Percentiles rank a stretch among this genome's conserved stretches.
Evolutionary conservation across 2,888 invertebrate species (phyloP).

Genomic region (Yponomeuta plumbellus): DNA sequence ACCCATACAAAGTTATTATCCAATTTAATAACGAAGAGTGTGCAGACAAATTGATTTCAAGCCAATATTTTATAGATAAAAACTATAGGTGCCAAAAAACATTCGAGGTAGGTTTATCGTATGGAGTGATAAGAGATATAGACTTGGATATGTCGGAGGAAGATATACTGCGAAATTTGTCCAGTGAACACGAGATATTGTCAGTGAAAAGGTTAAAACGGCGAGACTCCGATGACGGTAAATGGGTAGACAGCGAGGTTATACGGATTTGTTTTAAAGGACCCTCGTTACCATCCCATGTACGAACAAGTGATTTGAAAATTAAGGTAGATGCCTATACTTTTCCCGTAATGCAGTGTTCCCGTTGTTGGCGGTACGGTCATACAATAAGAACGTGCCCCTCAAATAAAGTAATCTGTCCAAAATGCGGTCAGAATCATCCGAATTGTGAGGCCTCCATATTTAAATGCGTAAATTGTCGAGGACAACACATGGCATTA

Average conservation of each 20-base stretch:
- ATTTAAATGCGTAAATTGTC: slow-evolving; percentile 22
- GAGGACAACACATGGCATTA: slow-evolving; percentile 19
- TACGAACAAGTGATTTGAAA: neutral
- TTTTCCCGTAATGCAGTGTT: slow-evolving; percentile 14
- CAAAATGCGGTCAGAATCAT: slow-evolving; percentile 19
- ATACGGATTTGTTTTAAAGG: slow-evolving; percentile 13
- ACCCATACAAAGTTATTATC: neutral
- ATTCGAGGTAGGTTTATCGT: neutral
- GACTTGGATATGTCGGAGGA: neutral
- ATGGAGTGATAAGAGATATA: slow-evolving; percentile 10
- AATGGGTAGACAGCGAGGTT: slow-evolving; percentile 10
- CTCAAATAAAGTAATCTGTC: slow-evolving; percentile 18
- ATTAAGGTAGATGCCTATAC: slow-evolving; percentile 8
- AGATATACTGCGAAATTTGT: neutral
- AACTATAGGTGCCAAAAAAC: neutral
- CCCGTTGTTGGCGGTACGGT: slow-evolving; percentile 10
- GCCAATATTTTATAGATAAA: neutral
- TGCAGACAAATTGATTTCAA: neutral
- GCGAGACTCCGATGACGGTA: neutral
- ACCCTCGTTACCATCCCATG: slow-evolving; percentile 4
- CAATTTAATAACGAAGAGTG: neutral
- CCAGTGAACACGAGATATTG: neutral
- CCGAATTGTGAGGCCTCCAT: slow-evolving; percentile 2
- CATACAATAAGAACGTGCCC: slow-evolving; percentile 17
- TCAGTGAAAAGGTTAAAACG: slow-evolving; percentile 8